phyloP scores from a whole-genome alignment of 2,888 invertebrate species.

The Sepiola atlantica region DNA sequence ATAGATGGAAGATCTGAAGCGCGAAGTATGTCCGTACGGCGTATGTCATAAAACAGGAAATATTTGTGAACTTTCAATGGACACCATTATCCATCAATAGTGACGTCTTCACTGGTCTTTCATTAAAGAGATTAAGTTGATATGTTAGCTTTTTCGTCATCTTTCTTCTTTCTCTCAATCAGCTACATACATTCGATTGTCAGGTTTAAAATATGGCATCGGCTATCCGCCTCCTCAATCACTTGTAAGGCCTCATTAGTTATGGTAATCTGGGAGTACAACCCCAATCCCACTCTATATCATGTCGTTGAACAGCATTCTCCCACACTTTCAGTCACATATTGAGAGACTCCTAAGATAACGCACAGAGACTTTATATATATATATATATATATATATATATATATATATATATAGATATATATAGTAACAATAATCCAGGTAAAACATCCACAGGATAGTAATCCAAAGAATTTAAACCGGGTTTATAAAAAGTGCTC shows the following conservation, averaged over 20 bases:
- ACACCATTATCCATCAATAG: neutral
- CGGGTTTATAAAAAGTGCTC: too few species aligned
- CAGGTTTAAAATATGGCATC: conserved; percentile 18
- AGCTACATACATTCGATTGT: neutral
- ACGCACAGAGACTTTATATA: neutral
- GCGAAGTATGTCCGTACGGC: neutral
- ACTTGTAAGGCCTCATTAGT: neutral
- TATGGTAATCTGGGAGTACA: neutral
- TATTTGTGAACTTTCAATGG: neutral
- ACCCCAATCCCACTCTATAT: too few species aligned
- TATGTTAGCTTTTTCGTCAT: neutral
- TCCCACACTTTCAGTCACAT: too few species aligned
- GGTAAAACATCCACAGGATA: too few species aligned
- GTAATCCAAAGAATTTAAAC: too few species aligned
- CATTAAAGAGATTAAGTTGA: neutral
- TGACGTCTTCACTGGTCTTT: neutral
- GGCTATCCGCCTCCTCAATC: neutral
- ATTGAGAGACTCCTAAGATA: neutral
- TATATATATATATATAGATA: neutral
- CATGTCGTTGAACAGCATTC: too few species aligned
- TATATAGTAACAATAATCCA: too few species aligned
- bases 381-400: neutral
- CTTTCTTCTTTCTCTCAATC: neutral
- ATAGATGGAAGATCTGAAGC: neutral
- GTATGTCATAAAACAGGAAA: neutral